These are phyloP conservation scores for Ellobius talpinus DNA, from an alignment of 2,113 vertebrate species.

Conservation along the genomic window DNA sequence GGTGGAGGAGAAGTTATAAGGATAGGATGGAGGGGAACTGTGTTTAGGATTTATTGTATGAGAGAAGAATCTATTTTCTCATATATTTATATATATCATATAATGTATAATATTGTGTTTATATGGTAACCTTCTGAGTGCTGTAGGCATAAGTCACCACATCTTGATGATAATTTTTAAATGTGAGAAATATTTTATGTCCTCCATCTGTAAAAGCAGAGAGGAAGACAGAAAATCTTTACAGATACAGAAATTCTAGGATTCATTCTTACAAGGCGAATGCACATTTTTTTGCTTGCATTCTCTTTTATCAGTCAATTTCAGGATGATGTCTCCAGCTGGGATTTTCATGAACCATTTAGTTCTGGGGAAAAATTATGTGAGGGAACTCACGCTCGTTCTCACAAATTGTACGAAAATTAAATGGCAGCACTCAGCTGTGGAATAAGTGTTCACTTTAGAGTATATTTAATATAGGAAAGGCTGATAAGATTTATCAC, in stretches of 20 bases:
- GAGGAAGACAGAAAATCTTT: neutral
- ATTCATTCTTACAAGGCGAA: neutral
- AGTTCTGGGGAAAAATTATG: neutral
- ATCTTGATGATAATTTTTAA: neutral
- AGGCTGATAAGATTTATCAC: neutral
- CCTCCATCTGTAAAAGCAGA: neutral
- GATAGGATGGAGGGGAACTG: neutral
- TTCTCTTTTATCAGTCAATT: neutral
- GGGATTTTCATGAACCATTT: neutral
- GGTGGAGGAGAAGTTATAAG: neutral
- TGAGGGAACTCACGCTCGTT: neutral
- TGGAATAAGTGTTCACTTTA: neutral
- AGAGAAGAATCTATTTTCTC: neutral
- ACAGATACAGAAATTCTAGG: neutral
- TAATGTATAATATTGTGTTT: neutral
- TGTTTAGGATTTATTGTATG: neutral
- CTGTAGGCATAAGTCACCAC: neutral
- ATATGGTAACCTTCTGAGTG: neutral
- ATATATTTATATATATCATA: neutral
- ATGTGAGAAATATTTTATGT: neutral
- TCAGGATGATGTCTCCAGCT: neutral
- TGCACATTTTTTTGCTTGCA: neutral
- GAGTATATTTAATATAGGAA: neutral
- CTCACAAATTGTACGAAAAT: neutral
- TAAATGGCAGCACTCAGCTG: neutral